phyloP scores from a whole-genome alignment of 30 jellyfish, hydroid and myxozoan genomes.

The Sanderia malayensis region DNA sequence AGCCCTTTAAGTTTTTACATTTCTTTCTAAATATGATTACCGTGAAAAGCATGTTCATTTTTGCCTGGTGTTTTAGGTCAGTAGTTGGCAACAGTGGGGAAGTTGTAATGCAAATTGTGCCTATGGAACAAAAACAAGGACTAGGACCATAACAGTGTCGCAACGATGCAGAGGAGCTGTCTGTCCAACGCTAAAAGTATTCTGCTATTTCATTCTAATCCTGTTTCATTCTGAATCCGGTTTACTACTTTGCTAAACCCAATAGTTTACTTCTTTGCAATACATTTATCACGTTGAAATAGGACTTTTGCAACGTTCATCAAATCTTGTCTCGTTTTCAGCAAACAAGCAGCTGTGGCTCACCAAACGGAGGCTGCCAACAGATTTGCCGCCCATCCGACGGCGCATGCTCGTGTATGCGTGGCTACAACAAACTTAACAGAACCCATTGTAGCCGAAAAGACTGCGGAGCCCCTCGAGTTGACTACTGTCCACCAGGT shows the following conservation, averaged over 20 bases:
- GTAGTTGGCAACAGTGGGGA: slow-evolving; percentile 77
- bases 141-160: slow-evolving; percentile 26
- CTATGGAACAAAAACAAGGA: slow-evolving; percentile 49
- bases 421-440: slow-evolving; percentile 64
- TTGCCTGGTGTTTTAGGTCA: no score
- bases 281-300: neutral
- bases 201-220: neutral
- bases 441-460: slow-evolving; percentile 65
- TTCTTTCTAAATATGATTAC: no score
- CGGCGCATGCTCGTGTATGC: slow-evolving; percentile 72
- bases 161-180: slow-evolving; percentile 63
- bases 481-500: slow-evolving; percentile 81
- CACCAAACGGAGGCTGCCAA: slow-evolving; percentile 87
- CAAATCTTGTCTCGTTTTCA: slow-evolving; percentile 2
- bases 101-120: slow-evolving; percentile 58
- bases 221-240: neutral
- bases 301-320: no score
- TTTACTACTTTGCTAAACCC: neutral
- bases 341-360: slow-evolving; percentile 77
- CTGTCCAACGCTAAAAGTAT: slow-evolving; percentile 84
- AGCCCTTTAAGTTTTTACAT: no score
- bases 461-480: slow-evolving; percentile 73
- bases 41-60: no score
- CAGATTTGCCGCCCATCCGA: slow-evolving; percentile 58
- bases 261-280: neutral